Base-by-base conservation (phyloP, 2,888 invertebrate species). In the Thecocarcelia acutangulata region DNA sequence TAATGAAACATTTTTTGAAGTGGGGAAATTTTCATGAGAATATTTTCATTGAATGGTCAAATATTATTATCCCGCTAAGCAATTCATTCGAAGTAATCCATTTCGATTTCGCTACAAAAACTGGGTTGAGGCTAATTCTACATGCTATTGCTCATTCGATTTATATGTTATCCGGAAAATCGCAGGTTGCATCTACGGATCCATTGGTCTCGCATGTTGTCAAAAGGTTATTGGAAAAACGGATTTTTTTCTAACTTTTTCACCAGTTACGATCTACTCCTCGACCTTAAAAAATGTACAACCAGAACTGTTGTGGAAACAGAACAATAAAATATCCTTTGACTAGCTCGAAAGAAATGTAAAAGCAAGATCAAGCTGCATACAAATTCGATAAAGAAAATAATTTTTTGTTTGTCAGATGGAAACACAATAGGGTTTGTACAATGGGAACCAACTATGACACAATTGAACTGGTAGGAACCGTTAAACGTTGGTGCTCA, bases 41-140 rank as follows among this genome's bases (percentile, higher is more conserved):
- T 19, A 28, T 69, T 54, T 69, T 58, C 4, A 70, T 46, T 19
- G 58, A 15, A 46, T 70, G 70, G 54, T 70, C 1, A 70, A 70
- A 54, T 70, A 70, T 58, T 58, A 42, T 24, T 42, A 24, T 19
- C n/a, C n/a, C 64, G 50, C 13, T 50, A 46, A n/a, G n/a, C n/a
- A 33, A 33, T 33, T 33, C 1, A 33, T 33, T 33, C 33, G 33
- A 1, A 8, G 58, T 15, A 58, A 58, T n/a, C 17, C 58, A 58
- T 37, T 37, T 28, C 33, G 50, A 17, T 37, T 66, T 37, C 24
- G 52, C 5, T 52, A 28, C 28, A 56, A 44, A 42, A 46, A 59
- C 42, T 48, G 37, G 24, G 48, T 70, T 42, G 37, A 33, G 15
- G 64, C 50, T 52, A 52, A 28, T 37, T 9, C 21, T 37, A 66